These are phyloP conservation scores for Nilaparvata lugens DNA, from an alignment of 1,140 invertebrate species.

Conservation along the genomic window DNA sequence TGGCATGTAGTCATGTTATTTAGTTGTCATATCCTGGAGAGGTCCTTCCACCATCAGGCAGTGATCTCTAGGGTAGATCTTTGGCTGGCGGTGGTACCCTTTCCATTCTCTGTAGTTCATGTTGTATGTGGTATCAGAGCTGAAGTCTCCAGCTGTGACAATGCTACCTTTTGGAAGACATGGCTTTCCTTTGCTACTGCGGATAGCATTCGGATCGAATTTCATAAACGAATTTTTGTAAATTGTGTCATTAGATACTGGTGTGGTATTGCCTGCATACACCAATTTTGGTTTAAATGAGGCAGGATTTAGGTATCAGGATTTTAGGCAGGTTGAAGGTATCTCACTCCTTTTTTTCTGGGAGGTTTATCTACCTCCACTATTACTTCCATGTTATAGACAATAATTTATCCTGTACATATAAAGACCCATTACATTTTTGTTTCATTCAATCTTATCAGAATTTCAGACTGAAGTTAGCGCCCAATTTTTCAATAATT, in stretches of 20 bases:
- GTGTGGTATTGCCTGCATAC: neutral
- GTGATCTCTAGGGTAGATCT: conserved; percentile 20
- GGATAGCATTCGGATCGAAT: conserved; percentile 17
- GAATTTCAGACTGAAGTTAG: too few relatives aligned
- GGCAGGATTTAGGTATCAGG: too few relatives aligned
- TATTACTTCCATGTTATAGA: too few relatives aligned
- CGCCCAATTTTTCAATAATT: too few relatives aligned
- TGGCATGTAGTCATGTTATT: conserved; percentile 21
- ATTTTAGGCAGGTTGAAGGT: too few relatives aligned
- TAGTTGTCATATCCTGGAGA: conserved; percentile 19
- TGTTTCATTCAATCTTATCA: too few relatives aligned
- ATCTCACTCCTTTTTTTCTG: too few relatives aligned
- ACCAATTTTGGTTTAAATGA: neutral
- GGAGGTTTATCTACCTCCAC: too few relatives aligned
- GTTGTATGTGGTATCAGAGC: conserved; percentile 17
- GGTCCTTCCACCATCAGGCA: conserved; percentile 18
- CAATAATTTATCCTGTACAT: too few relatives aligned
- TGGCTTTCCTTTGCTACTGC: conserved; percentile 15
- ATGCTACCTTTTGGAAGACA: conserved; percentile 17
- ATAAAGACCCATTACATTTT: too few relatives aligned
- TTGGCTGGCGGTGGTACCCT: conserved; percentile 6
- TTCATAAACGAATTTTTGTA: conserved; percentile 21
- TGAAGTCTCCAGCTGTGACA: conserved; percentile 17
- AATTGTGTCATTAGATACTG: conserved; percentile 6
- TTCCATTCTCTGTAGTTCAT: conserved; percentile 23